Base-by-base conservation (phyloP, 2,888 invertebrate species). In the Thymelicus acteon region DNA sequence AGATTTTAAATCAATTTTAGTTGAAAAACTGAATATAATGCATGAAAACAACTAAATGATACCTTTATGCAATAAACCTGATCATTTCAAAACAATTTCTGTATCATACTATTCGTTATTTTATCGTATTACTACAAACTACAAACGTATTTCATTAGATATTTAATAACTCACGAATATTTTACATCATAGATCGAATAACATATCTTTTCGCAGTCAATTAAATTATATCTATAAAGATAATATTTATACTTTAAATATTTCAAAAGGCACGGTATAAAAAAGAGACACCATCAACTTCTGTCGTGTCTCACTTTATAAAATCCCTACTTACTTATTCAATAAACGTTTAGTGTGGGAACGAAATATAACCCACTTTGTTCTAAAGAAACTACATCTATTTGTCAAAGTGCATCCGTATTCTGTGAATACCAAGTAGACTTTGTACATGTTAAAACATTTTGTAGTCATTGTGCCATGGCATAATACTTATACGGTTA, bases 321-420 rank as follows among this genome's bases (percentile, higher is more conserved):
- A 86, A 88, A 85, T 83, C 82, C 77, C 86, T 83, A 77, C 83
- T 91, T 91, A 85, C 86, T 86, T 89, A 92, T 92, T 92, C 91
- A 90, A 90, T 88, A 88, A 90, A 81, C 91, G 91, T 91, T 84
- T 85, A 83, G 81, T 86, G 88, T 87, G 89, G 88, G 90, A 90
- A 88, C 87, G 87, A 90, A 86, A 91, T 88, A 88, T 91, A 88
- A 85, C 87, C 90, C 86, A 88, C 87, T 89, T 88, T 89, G 87
- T 89, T 88, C 85, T 78, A 81, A 85, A 89, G 87, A 85, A 90
- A 88, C 87, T 88, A 86, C 88, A 80, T 82, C 86, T 86, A 88
- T 91, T 91, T 89, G 85, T 91, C 89, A 88, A 83, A 79, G 84
- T 85, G 86, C 87, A 87, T 85, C 85, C 87, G 84, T 88, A 89